A percentile compares a stretch with the other conserved stretches of the same genome.
Conservation (phyloP, 1,140 invertebrate species). For the Cheumatopsyche charites region DNA sequence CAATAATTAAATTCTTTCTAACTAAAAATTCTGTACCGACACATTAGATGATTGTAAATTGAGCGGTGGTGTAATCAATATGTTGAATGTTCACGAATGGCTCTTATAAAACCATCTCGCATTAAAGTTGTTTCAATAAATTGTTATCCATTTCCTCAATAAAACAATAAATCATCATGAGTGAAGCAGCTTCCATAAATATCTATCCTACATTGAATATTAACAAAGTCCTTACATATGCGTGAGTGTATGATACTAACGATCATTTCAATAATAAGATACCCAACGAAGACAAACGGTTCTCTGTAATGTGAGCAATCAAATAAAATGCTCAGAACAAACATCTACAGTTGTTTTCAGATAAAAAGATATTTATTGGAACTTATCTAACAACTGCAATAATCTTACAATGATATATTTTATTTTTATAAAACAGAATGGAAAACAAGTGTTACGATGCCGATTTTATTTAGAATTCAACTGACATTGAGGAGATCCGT, state of each 20-base stretch:
- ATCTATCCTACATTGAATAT: constrained; percentile 17
- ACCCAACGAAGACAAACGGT: neutral
- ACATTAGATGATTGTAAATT: constrained; percentile 24
- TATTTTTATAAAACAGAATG: neutral
- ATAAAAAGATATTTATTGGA: constrained; percentile 17
- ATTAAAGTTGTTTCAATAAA: constrained; percentile 23
- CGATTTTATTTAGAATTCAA: constrained; percentile 16
- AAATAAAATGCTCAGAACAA: no score
- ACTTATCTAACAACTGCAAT: constrained; percentile 4
- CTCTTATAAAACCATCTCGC: constrained; percentile 20
- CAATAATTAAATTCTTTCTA: neutral
- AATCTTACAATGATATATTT: neutral
- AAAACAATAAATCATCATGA: constrained; percentile 27
- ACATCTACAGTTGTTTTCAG: neutral
- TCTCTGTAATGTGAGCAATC: neutral
- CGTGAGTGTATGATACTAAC: neutral
- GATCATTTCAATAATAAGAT: neutral
- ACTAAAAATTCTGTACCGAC: neutral
- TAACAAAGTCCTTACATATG: neutral
- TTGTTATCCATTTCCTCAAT: constrained; percentile 27
- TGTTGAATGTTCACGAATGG: neutral
- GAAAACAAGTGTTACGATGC: neutral
- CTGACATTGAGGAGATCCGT: constrained; percentile 4
- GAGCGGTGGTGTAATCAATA: constrained; percentile 20
- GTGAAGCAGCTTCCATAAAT: constrained; percentile 18